Base-by-base conservation (phyloP, 2,113 vertebrate genomes). In the Aspiorhynchus laticeps region DNA sequence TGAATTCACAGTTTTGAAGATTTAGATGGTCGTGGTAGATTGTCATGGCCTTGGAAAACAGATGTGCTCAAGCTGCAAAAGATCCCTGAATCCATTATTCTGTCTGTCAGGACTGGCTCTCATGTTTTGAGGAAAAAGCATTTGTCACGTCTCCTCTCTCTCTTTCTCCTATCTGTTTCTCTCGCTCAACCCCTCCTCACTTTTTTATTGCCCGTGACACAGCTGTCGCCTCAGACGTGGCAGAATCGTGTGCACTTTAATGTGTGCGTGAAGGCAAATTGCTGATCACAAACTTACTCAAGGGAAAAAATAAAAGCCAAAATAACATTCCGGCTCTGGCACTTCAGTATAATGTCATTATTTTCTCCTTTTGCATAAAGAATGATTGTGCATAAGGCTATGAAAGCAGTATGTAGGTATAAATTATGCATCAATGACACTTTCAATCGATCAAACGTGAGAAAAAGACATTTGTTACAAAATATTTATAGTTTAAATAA, bases 221-320 rank as follows among this genome's bases (percentile, higher is more conserved):
- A 93, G 92, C 91, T 94, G 91, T 92, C 91, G 80, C 89, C 88
- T 91, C 88, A 88, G 90, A 92, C 88, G 75, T 80, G 80, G 85
- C n/a, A 81, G 77, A 80, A 73, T 71, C 31, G 67, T 67, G n/a
- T 85, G 69, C 10, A 11, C 71, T 43, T 71, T 80, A 75, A 78
- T 61, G 76, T 56, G 51, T 53, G 77, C 33, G 63, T 71, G 63
- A 5, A 26, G 65, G 56, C 41, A 73, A 88, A 80, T 74, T 82
- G 33, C 78, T 78, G 61, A 76, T 69, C n/a, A 15, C 74, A 85
- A 61, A 36, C 21, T 48, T 19, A 31, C 79, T 76, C 43, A 10
- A 38, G 38, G 19, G 53, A 11, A 87, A 33, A 67, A 36, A 83
- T 67, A 76, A 71, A 71, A 51, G 26, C 63, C 38, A 24, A 28